Conservation (phyloP, 2,113 vertebrate genomes). For the Pelmatolapia mariae region DNA sequence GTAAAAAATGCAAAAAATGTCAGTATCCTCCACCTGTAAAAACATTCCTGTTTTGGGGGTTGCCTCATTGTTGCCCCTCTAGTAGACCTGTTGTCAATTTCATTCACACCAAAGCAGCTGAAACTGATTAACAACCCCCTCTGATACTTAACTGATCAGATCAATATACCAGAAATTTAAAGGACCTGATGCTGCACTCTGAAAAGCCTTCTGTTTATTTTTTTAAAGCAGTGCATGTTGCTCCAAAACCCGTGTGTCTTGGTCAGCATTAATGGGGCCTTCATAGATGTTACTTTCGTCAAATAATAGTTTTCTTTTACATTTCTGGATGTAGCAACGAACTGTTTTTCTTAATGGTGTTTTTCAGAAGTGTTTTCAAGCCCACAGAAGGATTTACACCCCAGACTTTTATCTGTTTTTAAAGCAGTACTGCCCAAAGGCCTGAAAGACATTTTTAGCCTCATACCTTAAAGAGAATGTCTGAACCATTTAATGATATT, state of each 20-base stretch:
- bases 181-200: background rate
- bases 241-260: background rate
- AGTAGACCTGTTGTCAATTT: background rate
- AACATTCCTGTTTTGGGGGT: background rate
- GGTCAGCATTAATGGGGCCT: background rate
- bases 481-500: background rate
- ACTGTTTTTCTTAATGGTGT: background rate
- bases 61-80: background rate
- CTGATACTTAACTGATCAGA: background rate
- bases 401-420: background rate
- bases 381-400: background rate
- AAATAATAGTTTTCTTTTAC: background rate
- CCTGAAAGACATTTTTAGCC: background rate
- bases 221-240: background rate
- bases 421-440: background rate
- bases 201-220: background rate
- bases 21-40: background rate
- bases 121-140: background rate
- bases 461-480: background rate
- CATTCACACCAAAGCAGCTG: background rate
- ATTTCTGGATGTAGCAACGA: background rate
- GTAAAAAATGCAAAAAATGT: background rate
- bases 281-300: background rate
- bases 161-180: background rate
- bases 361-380: background rate